Conservation (phyloP, 1,140 invertebrate species). For the Parapsyche elsis region DNA sequence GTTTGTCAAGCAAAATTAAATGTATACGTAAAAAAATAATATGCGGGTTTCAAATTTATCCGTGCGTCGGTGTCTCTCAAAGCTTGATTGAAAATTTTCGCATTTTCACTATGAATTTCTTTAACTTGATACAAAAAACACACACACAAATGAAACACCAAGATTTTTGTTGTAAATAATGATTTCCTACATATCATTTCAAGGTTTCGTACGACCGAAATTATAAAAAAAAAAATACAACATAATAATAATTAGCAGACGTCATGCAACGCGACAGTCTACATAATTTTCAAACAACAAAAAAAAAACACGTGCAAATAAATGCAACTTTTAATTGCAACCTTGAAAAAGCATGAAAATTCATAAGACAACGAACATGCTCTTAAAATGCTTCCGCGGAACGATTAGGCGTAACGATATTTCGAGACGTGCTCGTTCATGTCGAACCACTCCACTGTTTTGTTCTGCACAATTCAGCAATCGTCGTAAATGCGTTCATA, state of each 20-base stretch:
- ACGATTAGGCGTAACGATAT: neutral
- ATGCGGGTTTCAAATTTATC: neutral
- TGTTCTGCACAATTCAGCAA: neutral
- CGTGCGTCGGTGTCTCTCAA: conserved; percentile 9
- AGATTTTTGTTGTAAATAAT: neutral
- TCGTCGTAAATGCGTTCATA: neutral
- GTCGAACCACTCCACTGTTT: neutral
- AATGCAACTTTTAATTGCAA: too few relatives aligned
- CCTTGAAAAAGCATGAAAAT: too few relatives aligned
- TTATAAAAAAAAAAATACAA: neutral
- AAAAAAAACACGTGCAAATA: too few relatives aligned
- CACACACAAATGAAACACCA: neutral
- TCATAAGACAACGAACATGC: too few relatives aligned
- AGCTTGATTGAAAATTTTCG: too few relatives aligned
- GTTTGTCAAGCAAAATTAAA: too few relatives aligned
- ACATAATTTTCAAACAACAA: too few relatives aligned
- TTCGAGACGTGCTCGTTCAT: neutral
- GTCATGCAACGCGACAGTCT: neutral
- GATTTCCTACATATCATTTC: neutral
- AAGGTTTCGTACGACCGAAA: neutral
- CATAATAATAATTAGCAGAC: neutral
- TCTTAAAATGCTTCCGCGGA: too few relatives aligned
- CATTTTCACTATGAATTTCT: too few relatives aligned
- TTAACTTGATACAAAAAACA: neutral
- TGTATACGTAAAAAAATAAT: neutral